Evolutionary conservation across 2,797 vertebrate species (phyloP), one percentile per base, ranked within the genome.

Genomic region (Ataeniobius toweri): DNA sequence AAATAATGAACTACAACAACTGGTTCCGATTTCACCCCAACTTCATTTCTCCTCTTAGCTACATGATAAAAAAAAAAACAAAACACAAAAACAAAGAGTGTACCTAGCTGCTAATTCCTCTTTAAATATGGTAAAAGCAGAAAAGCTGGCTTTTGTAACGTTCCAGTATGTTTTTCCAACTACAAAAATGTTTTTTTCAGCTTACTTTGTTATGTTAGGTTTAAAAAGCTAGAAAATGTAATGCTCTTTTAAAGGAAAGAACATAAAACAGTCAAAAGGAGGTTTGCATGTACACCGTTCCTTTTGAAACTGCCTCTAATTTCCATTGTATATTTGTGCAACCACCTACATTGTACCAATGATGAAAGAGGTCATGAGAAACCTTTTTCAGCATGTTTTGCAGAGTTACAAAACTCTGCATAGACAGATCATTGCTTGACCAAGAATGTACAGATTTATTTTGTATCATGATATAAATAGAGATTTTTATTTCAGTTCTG

Each of bases 321-420:
- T 68, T 22, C 12, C 9, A 24, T 55, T 68, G 39, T 14, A 5
- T 1, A 14, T 59, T 18, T 18, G 20, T 65, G 72, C 20, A 9
- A 28, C 3, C 10, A 51, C 74, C 89, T 78, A 93, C 90, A 81
- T 72, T 83, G 81, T 81, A 71, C 0, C 53, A 76, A 26, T 50
- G 79, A 2, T 79, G 76, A 46, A 86, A 71, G 26, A 81, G 81
- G 39, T 50, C 91, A 20, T 83, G 77, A 24, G 92, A 87, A 46
- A 84, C 91, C 24, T 68, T 93, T 67, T 80, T 90, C 0, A 93
- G 53, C 86, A 92, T 86, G 18, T 71, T 87, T 36, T 91, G 89
- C 2, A 92, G 63, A 24, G 36, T 59, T 5, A 3, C 74, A 28
- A 88, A 1, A 56, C 88, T 92, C 92, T 92, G 63, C 10, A 71